A percentile compares a stretch with the other conserved stretches of the same genome.
Evolutionary conservation across 2,888 invertebrate species (phyloP).

Genomic region (Zootermopsis nevadensis): DNA sequence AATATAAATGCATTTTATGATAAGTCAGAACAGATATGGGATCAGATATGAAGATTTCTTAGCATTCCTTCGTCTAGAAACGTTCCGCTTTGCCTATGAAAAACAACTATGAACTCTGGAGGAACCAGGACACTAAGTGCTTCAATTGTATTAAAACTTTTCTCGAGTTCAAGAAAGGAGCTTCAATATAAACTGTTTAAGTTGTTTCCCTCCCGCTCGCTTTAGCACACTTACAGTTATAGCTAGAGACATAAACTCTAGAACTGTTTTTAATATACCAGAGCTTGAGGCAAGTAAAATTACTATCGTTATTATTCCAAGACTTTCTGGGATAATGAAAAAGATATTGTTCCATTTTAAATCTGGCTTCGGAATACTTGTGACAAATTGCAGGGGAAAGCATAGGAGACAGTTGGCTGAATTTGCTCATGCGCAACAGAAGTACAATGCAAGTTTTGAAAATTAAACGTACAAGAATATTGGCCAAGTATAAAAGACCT

Average conservation of each 20-base stretch:
- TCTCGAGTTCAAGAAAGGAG: conserved; percentile 20
- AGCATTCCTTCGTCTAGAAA: no score
- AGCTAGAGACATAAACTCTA: conserved; percentile 6
- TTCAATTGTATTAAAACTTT: conserved; percentile 36
- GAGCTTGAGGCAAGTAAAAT: conserved; percentile 29
- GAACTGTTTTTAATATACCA: conserved; percentile 30
- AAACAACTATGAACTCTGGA: background rate
- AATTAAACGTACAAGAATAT: no score
- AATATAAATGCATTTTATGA: no score
- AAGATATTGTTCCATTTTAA: conserved; percentile 7
- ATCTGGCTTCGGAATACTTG: background rate
- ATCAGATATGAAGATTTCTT: no score
- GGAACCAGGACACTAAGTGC: background rate
- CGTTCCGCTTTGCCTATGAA: background rate
- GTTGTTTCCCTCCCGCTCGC: background rate
- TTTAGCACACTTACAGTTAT: conserved; percentile 11
- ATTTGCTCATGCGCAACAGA: background rate
- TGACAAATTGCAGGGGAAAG: background rate
- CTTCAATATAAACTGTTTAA: conserved; percentile 20
- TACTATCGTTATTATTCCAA: conserved; percentile 25
- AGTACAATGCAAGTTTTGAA: background rate
- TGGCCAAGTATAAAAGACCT: no score
- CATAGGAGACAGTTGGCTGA: background rate
- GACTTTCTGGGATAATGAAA: conserved; percentile 23
- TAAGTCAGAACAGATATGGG: no score